Conservation (phyloP, 2,888 invertebrate species). For the Brachycybe producta region DNA sequence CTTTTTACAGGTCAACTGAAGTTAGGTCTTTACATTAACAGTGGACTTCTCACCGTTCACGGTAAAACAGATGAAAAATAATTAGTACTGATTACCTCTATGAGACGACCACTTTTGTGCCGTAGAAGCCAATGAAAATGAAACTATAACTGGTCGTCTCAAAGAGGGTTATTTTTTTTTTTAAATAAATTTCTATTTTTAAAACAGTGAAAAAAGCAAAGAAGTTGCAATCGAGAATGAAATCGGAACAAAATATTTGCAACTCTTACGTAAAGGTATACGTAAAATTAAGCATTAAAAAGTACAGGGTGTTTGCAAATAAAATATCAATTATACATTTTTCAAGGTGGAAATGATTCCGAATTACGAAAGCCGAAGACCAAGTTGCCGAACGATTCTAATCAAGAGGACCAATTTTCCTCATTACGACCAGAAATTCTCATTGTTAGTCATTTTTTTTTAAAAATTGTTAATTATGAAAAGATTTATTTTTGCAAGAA, state of each 20-base stretch:
- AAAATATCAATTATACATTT: not conserved
- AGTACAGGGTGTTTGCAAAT: not conserved
- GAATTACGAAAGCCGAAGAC: not conserved
- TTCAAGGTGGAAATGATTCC: constrained; percentile 7
- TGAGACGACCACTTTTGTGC: no score
- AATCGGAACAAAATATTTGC: constrained; percentile 3
- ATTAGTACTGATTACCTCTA: no score
- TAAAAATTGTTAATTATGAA: no score
- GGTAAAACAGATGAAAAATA: no score
- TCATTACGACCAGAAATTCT: constrained; percentile 10
- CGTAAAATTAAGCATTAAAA: not conserved
- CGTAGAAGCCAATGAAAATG: no score
- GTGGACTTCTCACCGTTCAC: constrained; percentile 5
- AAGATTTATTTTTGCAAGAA: no score
- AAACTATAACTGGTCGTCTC: no score
- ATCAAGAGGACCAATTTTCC: constrained; percentile 1
- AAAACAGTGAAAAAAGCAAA: constrained; percentile 7
- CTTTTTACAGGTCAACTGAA: constrained; percentile 5
- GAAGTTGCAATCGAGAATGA: constrained; percentile 8
- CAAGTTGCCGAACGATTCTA: constrained; percentile 1
- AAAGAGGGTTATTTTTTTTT: not conserved
- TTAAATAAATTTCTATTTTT: not conserved
- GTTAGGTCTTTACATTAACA: constrained; percentile 7
- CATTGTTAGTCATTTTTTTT: constrained; percentile 5
- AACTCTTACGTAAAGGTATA: constrained; percentile 8